Conservation (phyloP, 2,113 vertebrate genomes). For the Morphnarchus princeps region DNA sequence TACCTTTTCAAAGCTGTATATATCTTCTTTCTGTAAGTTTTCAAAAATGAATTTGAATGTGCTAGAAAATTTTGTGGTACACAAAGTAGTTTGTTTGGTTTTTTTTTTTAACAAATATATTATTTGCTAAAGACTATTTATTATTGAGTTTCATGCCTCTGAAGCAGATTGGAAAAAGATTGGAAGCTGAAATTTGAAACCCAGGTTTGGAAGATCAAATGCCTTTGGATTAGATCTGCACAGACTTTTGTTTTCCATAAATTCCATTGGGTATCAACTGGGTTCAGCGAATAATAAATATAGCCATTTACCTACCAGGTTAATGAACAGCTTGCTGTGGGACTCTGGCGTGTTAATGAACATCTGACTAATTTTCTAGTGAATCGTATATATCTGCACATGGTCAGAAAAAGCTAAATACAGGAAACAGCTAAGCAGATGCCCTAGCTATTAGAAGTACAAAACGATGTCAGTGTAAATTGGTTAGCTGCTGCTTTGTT, state of each 20-base stretch:
- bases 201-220: not conserved
- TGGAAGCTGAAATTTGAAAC: not conserved
- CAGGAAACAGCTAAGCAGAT: not conserved
- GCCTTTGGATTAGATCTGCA: not conserved
- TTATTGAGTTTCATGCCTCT: not conserved
- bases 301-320: not conserved
- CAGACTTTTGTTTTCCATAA: not conserved
- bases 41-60: not conserved
- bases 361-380: not conserved
- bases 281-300: not conserved
- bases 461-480: not conserved
- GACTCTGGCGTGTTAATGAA: not conserved
- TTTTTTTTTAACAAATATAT: not conserved
- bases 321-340: not conserved
- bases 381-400: not conserved
- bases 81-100: not conserved
- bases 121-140: not conserved
- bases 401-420: not conserved
- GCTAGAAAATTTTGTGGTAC: not conserved
- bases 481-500: not conserved
- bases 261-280: not conserved
- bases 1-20: not conserved
- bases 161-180: not conserved
- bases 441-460: not conserved
- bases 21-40: not conserved